A percentile compares a stretch with the other conserved stretches of the same genome.
These are phyloP conservation scores for Synanthedon andrenaeformis DNA, from an alignment of 2,888 invertebrate genomes.

Conservation along the genomic window DNA sequence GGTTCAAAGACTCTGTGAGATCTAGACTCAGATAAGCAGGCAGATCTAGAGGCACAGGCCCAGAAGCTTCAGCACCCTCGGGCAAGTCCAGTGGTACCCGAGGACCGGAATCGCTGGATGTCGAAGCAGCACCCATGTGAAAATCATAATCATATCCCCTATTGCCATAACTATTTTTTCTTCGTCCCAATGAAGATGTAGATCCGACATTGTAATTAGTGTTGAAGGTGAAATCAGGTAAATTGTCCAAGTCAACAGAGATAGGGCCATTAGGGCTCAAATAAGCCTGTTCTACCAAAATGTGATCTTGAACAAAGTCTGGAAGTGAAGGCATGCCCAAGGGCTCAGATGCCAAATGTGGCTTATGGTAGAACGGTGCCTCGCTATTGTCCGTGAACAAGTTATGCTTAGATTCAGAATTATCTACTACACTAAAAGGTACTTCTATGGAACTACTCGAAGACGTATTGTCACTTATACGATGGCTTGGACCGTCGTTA, in stretches of 20 bases:
- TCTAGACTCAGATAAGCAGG: constrained; percentile 54
- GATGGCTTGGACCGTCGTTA: constrained; percentile 34
- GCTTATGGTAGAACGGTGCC: constrained; percentile 52
- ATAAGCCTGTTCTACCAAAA: constrained; percentile 83
- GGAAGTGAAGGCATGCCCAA: constrained; percentile 77
- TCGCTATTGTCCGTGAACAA: constrained; percentile 52
- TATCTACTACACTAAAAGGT: constrained; percentile 62
- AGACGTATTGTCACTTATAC: constrained; percentile 47
- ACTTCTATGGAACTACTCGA: constrained; percentile 60
- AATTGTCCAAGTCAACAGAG: constrained; percentile 73
- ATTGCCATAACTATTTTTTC: constrained; percentile 37
- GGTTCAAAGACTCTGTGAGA: constrained; percentile 61
- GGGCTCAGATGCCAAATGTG: constrained; percentile 55
- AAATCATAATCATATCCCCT: constrained; percentile 50
- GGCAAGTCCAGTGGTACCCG: constrained; percentile 52
- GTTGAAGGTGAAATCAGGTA: constrained; percentile 76
- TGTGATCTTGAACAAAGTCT: constrained; percentile 91
- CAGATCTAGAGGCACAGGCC: constrained; percentile 42
- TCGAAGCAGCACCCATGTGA: constrained; percentile 42
- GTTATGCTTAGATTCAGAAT: constrained; percentile 61
- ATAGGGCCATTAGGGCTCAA: constrained; percentile 67
- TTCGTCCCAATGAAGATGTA: constrained; percentile 43
- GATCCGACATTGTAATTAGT: constrained; percentile 52
- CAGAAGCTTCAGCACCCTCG: constrained; percentile 41
- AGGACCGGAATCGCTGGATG: constrained; percentile 32